Conservation (phyloP, 2,888 invertebrate genomes). For the Chesias legatella region DNA sequence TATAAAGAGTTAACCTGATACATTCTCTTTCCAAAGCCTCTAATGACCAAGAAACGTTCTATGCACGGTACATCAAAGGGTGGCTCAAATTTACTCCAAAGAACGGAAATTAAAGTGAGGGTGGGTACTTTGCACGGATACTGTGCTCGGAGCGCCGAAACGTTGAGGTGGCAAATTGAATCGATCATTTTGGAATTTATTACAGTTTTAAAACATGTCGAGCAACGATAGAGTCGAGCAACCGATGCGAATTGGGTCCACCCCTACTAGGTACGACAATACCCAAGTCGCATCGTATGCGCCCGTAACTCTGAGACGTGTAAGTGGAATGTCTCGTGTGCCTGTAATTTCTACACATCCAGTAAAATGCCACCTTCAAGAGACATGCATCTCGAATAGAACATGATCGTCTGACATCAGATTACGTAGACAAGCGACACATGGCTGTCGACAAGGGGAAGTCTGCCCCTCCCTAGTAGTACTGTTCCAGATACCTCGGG, state of each 20-base stretch:
- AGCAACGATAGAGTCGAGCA: no score
- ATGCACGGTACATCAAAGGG: slow-evolving; percentile 27
- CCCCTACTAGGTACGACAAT: no score
- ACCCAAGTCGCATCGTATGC: no score
- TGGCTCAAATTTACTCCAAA: slow-evolving; percentile 47
- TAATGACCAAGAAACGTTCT: slow-evolving; percentile 36
- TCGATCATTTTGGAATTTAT: not conserved
- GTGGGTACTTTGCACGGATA: slow-evolving; percentile 19
- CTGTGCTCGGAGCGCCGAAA: slow-evolving; percentile 3
- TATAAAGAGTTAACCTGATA: no score
- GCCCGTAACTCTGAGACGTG: slow-evolving; percentile 1
- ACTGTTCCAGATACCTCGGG: no score
- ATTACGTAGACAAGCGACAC: slow-evolving; percentile 30
- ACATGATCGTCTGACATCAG: slow-evolving; percentile 28
- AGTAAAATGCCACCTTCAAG: slow-evolving; percentile 11
- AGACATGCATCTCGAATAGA: not conserved
- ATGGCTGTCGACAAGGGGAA: slow-evolving; percentile 23
- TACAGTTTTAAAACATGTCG: no score
- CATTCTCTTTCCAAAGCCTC: slow-evolving; percentile 14
- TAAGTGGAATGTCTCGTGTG: no score
- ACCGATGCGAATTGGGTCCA: no score
- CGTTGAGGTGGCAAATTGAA: slow-evolving; percentile 8
- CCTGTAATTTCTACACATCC: not conserved
- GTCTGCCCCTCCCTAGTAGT: no score
- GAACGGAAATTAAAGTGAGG: slow-evolving; percentile 64